Evolutionary conservation across 1,140 invertebrate species (phyloP), one percentile per base, ranked within the genome.

Genomic region (Musca vetustissima): DNA sequence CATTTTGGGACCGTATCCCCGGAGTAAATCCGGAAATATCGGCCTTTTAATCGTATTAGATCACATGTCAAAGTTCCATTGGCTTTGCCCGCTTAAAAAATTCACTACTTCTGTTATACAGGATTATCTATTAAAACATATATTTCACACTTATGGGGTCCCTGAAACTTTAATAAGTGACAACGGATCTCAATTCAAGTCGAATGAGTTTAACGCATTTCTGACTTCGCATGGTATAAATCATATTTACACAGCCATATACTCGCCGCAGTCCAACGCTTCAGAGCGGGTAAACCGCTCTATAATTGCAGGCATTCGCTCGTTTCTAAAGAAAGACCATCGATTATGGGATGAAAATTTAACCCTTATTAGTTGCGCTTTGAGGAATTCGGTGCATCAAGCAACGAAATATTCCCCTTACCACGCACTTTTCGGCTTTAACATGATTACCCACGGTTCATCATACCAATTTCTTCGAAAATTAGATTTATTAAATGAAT

Each of bases 271-370:
- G 64, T 50, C 66, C 36, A 55, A 59, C 43, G 19, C 52, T 7
- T 24, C 21, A 2, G 52, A 55, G 22, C 52, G 52, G 1, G 19
- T 55, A 55, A 55, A 55, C 21, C 19, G 19, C 19, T 55, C 61
- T 8, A 15, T 69, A 15, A 64, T 64, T 22, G 21, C 68, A 3
- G 68, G 19, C 4, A 65, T 65, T 47, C 25, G 64, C 11, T 17
- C 64, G 0, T 65, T 47, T 65, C 14, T 65, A 11, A 55, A 69
- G 3, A 22, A 57, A 3, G 66, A 72, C 21, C 73, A 72, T 14
- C 57, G 36, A 1, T 53, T 68, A 2, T 74, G 71, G 71, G 67
- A 72, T 48, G 7, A 4, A 19, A 11, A 72, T 43, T n/a, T 72
- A 3, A 17, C 8, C 6, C 14, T 19, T 1, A 72, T 72, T 13